phyloP scores from a whole-genome alignment of 2,888 invertebrate genomes.

The Myathropa florea region DNA sequence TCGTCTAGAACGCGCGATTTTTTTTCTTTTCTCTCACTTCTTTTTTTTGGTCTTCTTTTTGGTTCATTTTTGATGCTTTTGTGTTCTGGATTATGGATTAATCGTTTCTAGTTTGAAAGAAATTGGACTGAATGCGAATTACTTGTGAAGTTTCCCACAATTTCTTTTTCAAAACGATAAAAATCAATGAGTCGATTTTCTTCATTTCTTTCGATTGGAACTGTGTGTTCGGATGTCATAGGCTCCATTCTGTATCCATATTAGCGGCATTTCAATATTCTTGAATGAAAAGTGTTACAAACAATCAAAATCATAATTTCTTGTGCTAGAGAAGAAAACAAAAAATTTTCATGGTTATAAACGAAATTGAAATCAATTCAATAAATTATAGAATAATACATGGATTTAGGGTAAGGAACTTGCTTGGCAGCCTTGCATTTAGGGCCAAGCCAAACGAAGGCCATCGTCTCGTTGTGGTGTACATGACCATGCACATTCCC shows the following conservation, averaged over 20 bases:
- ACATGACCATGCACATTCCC: neutral
- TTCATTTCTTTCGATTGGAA: neutral
- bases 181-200: neutral
- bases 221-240: neutral
- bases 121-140: conserved; percentile 12
- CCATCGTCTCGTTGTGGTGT: neutral
- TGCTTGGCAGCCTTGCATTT: neutral
- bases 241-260: conserved; percentile 3
- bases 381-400: neutral
- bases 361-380: neutral
- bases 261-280: conserved; percentile 61
- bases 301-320: neutral
- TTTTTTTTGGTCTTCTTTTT: conserved; percentile 12
- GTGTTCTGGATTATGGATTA: conserved; percentile 3
- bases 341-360: conserved; percentile 16
- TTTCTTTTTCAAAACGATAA: neutral
- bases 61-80: conserved; percentile 17
- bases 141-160: neutral
- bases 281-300: conserved; percentile 59
- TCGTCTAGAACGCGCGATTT: conserved; percentile 54
- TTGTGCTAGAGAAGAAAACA: neutral
- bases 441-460: neutral
- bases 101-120: neutral
- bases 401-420: neutral
- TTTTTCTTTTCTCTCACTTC: conserved; percentile 2